Evolutionary conservation across 2,888 invertebrate species (phyloP), one percentile per base, ranked within the genome.

Genomic region (Allophyes oxyacanthae): DNA sequence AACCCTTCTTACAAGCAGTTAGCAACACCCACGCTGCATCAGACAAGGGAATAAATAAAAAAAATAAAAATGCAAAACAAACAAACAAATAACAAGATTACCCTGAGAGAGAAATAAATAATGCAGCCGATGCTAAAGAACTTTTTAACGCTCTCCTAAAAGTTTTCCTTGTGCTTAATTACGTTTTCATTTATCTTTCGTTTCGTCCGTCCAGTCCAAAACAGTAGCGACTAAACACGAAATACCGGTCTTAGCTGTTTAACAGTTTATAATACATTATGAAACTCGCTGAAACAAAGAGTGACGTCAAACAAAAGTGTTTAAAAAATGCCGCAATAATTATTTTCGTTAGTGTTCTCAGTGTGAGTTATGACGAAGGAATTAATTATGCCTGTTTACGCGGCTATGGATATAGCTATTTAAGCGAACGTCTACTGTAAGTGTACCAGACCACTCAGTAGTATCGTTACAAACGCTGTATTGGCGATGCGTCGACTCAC

Each of bases 121-220:
- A 90, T 88, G 86, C 84, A 82, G 83, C 79, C 56, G 52, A 75
- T 80, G 85, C 80, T 82, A 84, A 83, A 77, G 79, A 91, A 90
- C 83, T 89, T 90, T 86, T 91, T 89, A 88, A 87, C 85, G 84
- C 83, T 85, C 82, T 85, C 83, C 83, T 82, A 83, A 88, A 88
- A 89, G 82, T 90, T 91, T 87, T 84, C 83, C 85, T 86, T 83
- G 79, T 86, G 87, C 88, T 89, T 92, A 91, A 91, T 92, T 91
- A 90, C 88, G 77, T 89, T 91, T 91, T 91, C 89, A 91, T 91
- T 91, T 90, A 89, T 89, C 89, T 91, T 88, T 81, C 78, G 80
- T 83, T 83, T 85, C 81, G 78, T 84, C 84, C 81, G 78, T 84
- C 68, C 61, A 73, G 75, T 72, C 71, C 62, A 61, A 58, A 73